Base-by-base conservation (phyloP, 2,113 vertebrate species). In the Ceyx margarethae region DNA sequence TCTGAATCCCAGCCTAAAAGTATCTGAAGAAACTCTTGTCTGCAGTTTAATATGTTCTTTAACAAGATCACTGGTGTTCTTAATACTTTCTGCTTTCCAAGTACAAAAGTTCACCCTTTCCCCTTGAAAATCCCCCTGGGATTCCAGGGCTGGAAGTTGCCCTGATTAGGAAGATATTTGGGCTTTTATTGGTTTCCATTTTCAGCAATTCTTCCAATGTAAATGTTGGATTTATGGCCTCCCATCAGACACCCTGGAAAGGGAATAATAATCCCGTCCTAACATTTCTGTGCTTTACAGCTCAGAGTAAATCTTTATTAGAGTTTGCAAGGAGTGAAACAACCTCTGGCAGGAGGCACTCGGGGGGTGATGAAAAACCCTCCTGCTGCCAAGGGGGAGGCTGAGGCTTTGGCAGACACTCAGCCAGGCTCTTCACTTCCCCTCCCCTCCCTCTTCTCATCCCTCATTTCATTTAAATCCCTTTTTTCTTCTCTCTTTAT, bases 171-270 rank as follows among this genome's bases (percentile, higher is more conserved):
- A 29, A 91, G 74, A 22, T 64, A 35, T 82, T 79, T 65, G 85
- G 81, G 82, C 18, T 81, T 89, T 91, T 42, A 69, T 7, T 37
- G 60, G 21, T 29, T 80, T 71, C 54, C 21, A 1, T 51, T 89
- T 50, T 5, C 71, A 87, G 81, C 74, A 48, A 9, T 58, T 85
- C 89, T 79, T 3, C 58, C 67, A 18, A 66, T 16, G 37, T 37
- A 92, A 91, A 82, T 62, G 22, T 26, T 31, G 67, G 64, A 85
- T 91, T 87, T 95, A 85, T 45, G 42, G 22, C 43, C 67, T 89
- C 75, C 35, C 66, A 79, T 15, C 87, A 85, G 74, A 2, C 67
- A 8, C 25, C 0, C 15, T 3, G 2, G 10, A 69, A 29, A 73
- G 79, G 72, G 94, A 85, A 85, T 79, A 66, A 73, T 65, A 72